Percentiles rank a stretch among this genome's conserved stretches.
Evolutionary conservation across 2,888 invertebrate genomes (phyloP).

Genomic region (Caradrina kadenii): DNA sequence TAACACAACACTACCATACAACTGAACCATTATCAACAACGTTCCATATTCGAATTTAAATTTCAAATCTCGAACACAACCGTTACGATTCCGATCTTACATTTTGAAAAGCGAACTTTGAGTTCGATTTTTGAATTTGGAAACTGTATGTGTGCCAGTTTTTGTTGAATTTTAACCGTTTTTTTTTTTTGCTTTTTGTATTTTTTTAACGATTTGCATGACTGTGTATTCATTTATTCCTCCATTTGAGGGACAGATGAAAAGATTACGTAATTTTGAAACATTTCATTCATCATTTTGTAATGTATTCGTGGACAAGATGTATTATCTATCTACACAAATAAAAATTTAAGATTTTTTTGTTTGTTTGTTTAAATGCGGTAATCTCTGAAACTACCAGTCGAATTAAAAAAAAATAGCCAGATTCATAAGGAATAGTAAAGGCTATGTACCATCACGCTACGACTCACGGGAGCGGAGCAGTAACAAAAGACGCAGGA

Average conservation of each 20-base stretch:
- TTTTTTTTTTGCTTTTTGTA: slow-evolving; percentile 37
- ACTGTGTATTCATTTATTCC: slow-evolving; percentile 49
- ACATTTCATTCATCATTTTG: slow-evolving; percentile 33
- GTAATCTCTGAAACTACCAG: no score
- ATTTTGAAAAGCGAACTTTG: slow-evolving; percentile 34
- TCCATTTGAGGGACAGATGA: slow-evolving; percentile 29
- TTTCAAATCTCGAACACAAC: slow-evolving; percentile 57
- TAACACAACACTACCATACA: slow-evolving; percentile 46
- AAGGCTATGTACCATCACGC: no score
- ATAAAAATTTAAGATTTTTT: no score
- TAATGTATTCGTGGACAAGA: slow-evolving; percentile 27
- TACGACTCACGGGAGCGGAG: no score
- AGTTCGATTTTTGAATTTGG: slow-evolving; percentile 43
- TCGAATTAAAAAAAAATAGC: no score
- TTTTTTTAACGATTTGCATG: slow-evolving; percentile 32
- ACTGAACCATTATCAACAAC: slow-evolving; percentile 58
- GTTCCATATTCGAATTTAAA: slow-evolving; percentile 65
- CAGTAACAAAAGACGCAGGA: no score
- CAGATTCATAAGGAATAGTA: no score
- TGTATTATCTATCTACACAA: not conserved
- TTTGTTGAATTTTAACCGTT: slow-evolving; percentile 52
- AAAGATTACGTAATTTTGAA: slow-evolving; percentile 26
- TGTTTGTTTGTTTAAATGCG: no score
- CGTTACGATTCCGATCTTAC: slow-evolving; percentile 56
- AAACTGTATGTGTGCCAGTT: slow-evolving; percentile 48